phyloP scores from a whole-genome alignment of 35 echinoderm and acorn worm species.

The Heliocidaris erythrogramma region DNA sequence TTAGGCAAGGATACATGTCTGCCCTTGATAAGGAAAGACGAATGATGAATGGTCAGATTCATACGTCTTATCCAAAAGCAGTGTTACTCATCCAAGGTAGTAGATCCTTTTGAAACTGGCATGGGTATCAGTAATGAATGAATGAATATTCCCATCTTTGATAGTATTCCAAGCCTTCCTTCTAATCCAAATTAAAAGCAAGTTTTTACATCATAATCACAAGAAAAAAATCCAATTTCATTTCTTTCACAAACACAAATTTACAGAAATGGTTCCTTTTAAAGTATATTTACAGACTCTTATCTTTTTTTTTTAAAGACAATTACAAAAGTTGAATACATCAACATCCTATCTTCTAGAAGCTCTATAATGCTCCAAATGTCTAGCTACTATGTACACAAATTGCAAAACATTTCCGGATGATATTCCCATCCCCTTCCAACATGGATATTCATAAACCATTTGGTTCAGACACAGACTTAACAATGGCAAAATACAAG shows the following conservation, averaged over 20 bases:
- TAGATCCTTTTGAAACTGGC: background rate
- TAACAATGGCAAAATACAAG: too few species aligned
- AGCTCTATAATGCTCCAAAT: background rate
- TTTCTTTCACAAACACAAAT: background rate
- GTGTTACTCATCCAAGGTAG: background rate
- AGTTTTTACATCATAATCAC: background rate
- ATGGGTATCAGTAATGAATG: background rate
- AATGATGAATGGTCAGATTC: background rate
- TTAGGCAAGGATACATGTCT: background rate
- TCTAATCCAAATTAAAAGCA: background rate
- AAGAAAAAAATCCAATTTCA: background rate
- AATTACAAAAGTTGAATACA: background rate
- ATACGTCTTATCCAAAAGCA: background rate
- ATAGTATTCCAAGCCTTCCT: background rate
- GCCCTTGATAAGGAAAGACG: background rate
- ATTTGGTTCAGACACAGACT: background rate
- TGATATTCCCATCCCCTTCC: background rate
- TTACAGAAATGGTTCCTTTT: background rate
- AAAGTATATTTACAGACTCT: background rate
- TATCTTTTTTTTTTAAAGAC: background rate
- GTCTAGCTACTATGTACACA: background rate
- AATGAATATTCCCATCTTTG: background rate
- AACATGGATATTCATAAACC: background rate
- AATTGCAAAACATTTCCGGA: background rate
- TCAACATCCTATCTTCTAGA: background rate